Evolutionary conservation across 2,113 vertebrate genomes (phyloP).

Genomic region (Hystrix brachyura): DNA sequence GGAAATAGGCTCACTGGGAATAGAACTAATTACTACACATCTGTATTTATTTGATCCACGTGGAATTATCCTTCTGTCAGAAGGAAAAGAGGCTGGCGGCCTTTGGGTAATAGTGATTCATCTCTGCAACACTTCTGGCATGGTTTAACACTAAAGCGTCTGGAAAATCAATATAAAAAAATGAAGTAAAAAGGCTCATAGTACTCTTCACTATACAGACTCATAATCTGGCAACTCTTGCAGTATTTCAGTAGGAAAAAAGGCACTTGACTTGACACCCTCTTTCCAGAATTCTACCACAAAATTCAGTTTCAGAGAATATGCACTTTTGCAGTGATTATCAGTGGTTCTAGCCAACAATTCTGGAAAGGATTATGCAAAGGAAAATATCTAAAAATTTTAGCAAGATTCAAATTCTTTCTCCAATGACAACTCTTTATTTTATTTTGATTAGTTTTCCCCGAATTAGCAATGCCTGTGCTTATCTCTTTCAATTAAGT

Average conservation of each 20-base stretch:
- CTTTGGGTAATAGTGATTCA: constrained; percentile 96
- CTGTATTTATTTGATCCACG: constrained; percentile 99
- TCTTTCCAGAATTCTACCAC: constrained; percentile 38
- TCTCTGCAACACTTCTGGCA: constrained; percentile 96
- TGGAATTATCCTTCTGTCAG: constrained; percentile 99
- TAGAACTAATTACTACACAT: constrained; percentile 99
- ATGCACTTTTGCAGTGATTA: constrained; percentile 69
- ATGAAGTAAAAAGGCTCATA: constrained; percentile 84
- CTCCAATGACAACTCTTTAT: constrained; percentile 12
- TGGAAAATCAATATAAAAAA: constrained; percentile 95
- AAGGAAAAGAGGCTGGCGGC: constrained; percentile 95
- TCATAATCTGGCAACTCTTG: constrained; percentile 65
- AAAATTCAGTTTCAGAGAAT: constrained; percentile 70
- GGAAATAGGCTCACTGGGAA: constrained; percentile 98
- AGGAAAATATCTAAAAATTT: not conserved
- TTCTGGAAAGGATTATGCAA: constrained; percentile 33
- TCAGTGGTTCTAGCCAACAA: constrained; percentile 38
- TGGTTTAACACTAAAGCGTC: constrained; percentile 93
- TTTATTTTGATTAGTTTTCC: constrained; percentile 54
- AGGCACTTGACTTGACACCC: constrained; percentile 71
- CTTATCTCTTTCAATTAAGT: constrained; percentile 56
- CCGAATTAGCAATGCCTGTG: not conserved
- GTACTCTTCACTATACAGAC: constrained; percentile 68
- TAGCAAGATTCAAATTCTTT: constrained; percentile 40
- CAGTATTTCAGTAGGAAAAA: constrained; percentile 75